Evolutionary conservation across 2,888 invertebrate genomes (phyloP).

Genomic region (Callinectes sapidus): DNA sequence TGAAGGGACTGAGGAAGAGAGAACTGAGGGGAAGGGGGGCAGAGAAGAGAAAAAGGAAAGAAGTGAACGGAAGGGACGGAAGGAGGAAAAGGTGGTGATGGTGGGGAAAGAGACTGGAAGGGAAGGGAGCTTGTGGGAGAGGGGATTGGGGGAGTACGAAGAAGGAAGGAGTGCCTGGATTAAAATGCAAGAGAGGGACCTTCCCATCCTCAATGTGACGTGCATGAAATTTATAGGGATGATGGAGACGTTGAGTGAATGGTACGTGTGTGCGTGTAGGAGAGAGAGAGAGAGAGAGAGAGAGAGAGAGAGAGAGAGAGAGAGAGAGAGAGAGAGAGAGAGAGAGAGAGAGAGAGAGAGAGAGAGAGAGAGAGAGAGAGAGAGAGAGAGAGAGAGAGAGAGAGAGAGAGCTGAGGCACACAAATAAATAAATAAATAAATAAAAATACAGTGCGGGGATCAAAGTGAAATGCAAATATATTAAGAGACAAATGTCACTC

Average conservation of each 20-base stretch:
- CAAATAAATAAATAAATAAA: neutral
- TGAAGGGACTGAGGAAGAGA: neutral
- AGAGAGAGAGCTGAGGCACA: neutral
- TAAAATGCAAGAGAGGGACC: neutral
- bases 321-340: slow-evolving; percentile 9
- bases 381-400: neutral
- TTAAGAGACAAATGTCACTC: neutral
- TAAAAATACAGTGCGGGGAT: neutral
- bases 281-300: neutral
- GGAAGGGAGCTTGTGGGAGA: neutral
- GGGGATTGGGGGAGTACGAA: neutral
- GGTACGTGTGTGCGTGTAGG: neutral
- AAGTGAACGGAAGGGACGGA: neutral
- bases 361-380: slow-evolving; percentile 21
- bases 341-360: neutral
- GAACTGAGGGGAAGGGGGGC: neutral
- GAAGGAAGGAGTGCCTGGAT: neutral
- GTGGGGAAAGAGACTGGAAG: neutral
- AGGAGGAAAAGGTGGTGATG: neutral
- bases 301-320: neutral
- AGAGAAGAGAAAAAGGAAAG: neutral
- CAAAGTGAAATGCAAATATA: neutral
- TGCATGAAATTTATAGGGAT: neutral
- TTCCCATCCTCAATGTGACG: neutral
- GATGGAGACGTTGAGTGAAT: neutral